Evolutionary conservation across 2,113 vertebrate genomes (phyloP), one percentile per base, ranked within the genome.

Genomic region (Pteropus alecto): DNA sequence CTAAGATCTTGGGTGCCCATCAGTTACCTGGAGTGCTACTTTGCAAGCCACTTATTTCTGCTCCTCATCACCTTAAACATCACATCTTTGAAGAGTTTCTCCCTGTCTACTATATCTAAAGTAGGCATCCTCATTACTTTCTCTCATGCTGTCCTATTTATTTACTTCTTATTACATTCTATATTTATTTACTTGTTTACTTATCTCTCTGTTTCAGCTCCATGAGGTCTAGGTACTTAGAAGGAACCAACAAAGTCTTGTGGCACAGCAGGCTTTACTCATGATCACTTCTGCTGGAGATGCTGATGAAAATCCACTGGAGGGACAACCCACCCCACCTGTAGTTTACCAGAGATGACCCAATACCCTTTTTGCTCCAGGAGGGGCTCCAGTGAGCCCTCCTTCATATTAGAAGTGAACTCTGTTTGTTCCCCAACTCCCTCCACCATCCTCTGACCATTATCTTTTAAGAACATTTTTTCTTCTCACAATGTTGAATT

Each of bases 341-440:
- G 5, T 13, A 48, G 43, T 43, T 13, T 91, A 21, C 41, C 51
- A 76, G n/a, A 61, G 35, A 46, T 83, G 56, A 67, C 46, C 15
- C 3, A 14, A 14, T 16, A 22, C 15, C 10, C 14, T 16, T 22
- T 41, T 35, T 61, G 35, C 35, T 82, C 41, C 7, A n/a, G 35
- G 11, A 3, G 10, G 1, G 14, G n/a, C 9, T 51, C 12, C 1
- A 0, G 2, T 19, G 33, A 30, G 35, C 14, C 48, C 51, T 74
- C 35, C 41, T 28, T 61, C 60, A 61, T 28, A 18, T 46, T 19
- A 60, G 7, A 21, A 13, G 11, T 35, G 43, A 68, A 51, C 51
- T 51, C 12, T 63, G 1, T 68, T 60, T 68, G 19, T 33, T 51
- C 28, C 41, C 48, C 41, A 43, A 9, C 46, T 61, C 30, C 26